Evolutionary conservation across 2,888 invertebrate species (phyloP), one percentile per base, ranked within the genome.

Genomic region (Drosophila vallismaia): DNA sequence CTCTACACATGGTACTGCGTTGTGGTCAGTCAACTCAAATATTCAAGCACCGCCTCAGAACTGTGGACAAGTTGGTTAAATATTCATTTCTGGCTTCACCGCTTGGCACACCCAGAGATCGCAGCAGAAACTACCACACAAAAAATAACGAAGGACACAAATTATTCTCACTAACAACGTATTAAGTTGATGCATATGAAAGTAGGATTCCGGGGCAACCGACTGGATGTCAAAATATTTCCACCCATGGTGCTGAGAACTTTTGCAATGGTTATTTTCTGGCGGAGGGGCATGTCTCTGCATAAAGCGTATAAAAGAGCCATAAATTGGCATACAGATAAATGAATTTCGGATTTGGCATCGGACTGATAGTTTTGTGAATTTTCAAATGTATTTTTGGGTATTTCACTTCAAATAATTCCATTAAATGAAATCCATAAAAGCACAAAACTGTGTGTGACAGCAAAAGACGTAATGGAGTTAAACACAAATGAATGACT

Each of bases 51-150:
- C 54, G 53, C 71, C 79, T 75, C 73, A 75, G 69, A 81, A 79
- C 77, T 83, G 68, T 83, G 74, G 71, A 79, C 71, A 86, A 77
- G 74, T 77, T 81, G 70, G 74, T 79, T 77, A 86, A 84, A 88
- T 84, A 86, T 86, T 86, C 81, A 86, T 83, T 76, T 75, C 76
- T 79, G 79, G 76, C 75, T 71, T 70, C 63, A 72, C 77, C 83
- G 57, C 82, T 79, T 75, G 67, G 76, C 81, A 70, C 59, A 19
- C 59, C 14, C 51, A 33, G 29, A 53, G 19, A 38, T 49, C 8
- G 42, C 45, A n/a, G 31, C 24, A 54, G 66, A 73, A 71, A 50
- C 9, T 4, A 14, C n/a, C 5, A 26, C 31, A 12, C 8, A 33
- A 31, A 36, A 42, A 36, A 33, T 51, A 40, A 5, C 24, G 19